Base-by-base conservation (phyloP, 1,140 invertebrate species). In the Drosophila miranda region DNA sequence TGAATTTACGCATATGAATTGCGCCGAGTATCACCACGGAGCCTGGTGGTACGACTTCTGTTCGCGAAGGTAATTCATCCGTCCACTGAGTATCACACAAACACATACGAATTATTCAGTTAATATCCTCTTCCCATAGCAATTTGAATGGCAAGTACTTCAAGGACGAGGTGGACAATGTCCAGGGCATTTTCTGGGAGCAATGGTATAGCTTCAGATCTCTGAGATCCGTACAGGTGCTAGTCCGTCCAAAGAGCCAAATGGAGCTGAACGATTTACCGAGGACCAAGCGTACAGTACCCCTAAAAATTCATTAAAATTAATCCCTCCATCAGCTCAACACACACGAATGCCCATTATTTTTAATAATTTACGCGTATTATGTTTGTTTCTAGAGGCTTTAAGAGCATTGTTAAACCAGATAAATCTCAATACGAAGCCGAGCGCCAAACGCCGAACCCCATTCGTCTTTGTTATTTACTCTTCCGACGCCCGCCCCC, bases 11-110 rank as follows among this genome's bases (percentile, higher is more conserved):
- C 66, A 94, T 93, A 63, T 93, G 93, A 30, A 84, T 44, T 84
- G 95, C 86, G 95, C 95, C 0, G 80, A 92, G 28, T 90, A 93
- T 42, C 94, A 94, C 55, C 91, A 91, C 7, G 94, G 93, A 13
- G 94, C 93, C 0, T 95, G 94, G 92, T 95, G 94, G 94, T 95
- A 94, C 69, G 93, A 93, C 66, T 83, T 87, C 8, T 91, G 90
- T 34, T 80, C 86, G 3, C 60, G 78, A 13, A 89, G 82, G 84
- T 89, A 72, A 45, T 3, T 9, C 30, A 34, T 9, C 8, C 8
- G 30, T 9, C 9, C 2, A 7, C 14, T 30, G 8, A n/a, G 26
- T 23, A 23, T 4, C 5, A 23, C 23, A 23, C 3, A 13, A 14
- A 21, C 13, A 13, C 11, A 3, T n/a, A 44, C 3, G 7, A n/a